Conservation (phyloP, 2,888 invertebrate genomes). For the Serrognathus titanus region DNA sequence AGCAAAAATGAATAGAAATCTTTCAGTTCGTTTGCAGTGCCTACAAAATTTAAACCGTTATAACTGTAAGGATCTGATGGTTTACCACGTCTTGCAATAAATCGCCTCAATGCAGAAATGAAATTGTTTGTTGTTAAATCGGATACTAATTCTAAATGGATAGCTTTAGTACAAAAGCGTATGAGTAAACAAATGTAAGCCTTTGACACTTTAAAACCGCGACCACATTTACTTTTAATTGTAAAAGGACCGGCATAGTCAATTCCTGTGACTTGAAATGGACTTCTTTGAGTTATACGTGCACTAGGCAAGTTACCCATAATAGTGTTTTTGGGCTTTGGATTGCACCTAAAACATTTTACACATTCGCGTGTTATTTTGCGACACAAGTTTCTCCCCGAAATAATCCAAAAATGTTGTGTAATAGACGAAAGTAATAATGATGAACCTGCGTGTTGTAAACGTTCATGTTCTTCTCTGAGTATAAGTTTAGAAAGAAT, state of each 20-base stretch:
- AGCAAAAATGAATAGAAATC: constrained; percentile 6
- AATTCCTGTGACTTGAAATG: constrained; percentile 25
- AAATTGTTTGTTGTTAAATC: constrained; percentile 9
- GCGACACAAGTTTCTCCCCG: constrained; percentile 20
- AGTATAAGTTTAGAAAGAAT: not conserved
- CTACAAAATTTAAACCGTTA: constrained; percentile 11
- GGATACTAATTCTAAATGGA: constrained; percentile 20
- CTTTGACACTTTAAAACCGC: constrained; percentile 25
- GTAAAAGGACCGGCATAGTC: constrained; percentile 23
- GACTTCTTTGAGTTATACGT: constrained; percentile 4
- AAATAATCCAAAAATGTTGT: constrained; percentile 3
- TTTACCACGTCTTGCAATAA: constrained; percentile 16
- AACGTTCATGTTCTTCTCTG: not conserved
- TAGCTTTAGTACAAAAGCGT: constrained; percentile 27
- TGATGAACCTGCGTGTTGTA: constrained; percentile 3
- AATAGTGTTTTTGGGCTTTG: not conserved
- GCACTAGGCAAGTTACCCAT: constrained; percentile 12
- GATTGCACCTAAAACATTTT: constrained; percentile 6
- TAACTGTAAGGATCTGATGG: constrained; percentile 9
- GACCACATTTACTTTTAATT: constrained; percentile 13
- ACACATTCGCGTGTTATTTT: constrained; percentile 19
- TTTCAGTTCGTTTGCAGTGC: constrained; percentile 4
- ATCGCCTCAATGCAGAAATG: constrained; percentile 13
- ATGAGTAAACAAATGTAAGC: constrained; percentile 31
- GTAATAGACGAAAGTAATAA: not conserved